phyloP scores from a whole-genome alignment of 2,113 vertebrate genomes.

The Protobothrops mucrosquamatus region DNA sequence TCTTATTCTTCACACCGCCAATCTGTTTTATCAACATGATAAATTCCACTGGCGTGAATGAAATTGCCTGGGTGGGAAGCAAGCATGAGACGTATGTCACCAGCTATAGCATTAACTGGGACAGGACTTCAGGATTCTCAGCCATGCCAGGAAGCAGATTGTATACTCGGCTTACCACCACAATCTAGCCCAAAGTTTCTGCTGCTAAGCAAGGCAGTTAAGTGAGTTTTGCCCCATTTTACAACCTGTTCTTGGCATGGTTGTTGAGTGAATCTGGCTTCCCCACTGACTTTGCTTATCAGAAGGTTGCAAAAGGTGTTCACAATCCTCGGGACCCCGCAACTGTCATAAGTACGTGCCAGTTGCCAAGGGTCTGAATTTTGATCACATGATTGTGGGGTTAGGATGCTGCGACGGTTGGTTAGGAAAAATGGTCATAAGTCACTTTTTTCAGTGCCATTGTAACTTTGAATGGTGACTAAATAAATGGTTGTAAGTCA shows the following conservation, averaged over 20 bases:
- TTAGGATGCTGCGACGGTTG: not conserved
- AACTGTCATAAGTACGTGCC: not conserved
- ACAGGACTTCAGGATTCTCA: conserved; percentile 20
- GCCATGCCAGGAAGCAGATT: conserved; percentile 33
- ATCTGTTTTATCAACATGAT: conserved; percentile 61
- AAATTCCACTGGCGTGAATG: conserved; percentile 54
- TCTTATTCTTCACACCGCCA: conserved; percentile 50
- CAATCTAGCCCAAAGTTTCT: too few species aligned
- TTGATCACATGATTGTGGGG: not conserved
- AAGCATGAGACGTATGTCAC: conserved; percentile 3
- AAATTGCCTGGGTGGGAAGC: conserved; percentile 36
- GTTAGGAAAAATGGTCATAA: not conserved
- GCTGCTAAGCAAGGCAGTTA: not conserved
- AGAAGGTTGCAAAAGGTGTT: not conserved
- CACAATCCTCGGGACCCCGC: not conserved
- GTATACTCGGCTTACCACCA: not conserved
- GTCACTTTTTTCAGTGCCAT: too few species aligned
- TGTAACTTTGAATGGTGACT: too few species aligned
- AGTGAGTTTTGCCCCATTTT: not conserved
- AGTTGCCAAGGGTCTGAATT: not conserved
- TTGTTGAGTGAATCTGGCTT: too few species aligned
- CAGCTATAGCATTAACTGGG: conserved; percentile 30
- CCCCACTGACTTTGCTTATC: not conserved
- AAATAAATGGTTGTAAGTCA: too few species aligned
- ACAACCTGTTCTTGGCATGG: not conserved